Base-by-base conservation (phyloP, 2,113 vertebrate genomes). In the Orthonyx spaldingii region DNA sequence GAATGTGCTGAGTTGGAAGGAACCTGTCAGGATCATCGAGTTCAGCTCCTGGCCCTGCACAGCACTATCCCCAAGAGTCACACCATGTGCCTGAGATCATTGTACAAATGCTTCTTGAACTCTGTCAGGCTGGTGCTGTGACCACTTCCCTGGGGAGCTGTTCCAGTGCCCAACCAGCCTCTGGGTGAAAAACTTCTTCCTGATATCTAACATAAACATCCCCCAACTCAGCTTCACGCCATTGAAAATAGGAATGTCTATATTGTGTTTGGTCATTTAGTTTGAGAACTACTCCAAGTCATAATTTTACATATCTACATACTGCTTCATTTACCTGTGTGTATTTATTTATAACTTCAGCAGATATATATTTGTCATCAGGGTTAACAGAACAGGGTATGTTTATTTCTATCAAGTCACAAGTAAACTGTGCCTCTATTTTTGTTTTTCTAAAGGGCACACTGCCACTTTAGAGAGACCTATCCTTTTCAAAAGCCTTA, bases 381-480 rank as follows among this genome's bases (percentile, higher is more conserved):
- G 33, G 6, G 1, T 63, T 77, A 68, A 32, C 18, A 42, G 27
- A 50, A 69, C 30, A 32, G 59, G 11, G 0, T n/a, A 24, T 87
- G 60, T 60, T 95, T 74, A 6, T 94, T 97, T 97, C 98, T 98
- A 97, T 98, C 98, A 98, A 98, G 98, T 98, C 98, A 98, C 98
- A 98, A 98, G 91, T 91, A 97, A 97, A 97, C 95, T 97, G 78
- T 98, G 97, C 97, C 89, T 87, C 72, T 93, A 8, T 96, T 93
- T 97, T 96, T 97, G 74, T 95, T 97, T 97, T 96, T 83, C 83
- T 94, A 96, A 97, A 97, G 95, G 96, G 94, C 94, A 95, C 93
- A 93, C 78, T 97, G 97, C 97, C 92, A 93, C 94, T 98, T 97
- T 97, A 97, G 96, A 96, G 97, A 97, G 98, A 98, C 98, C 97